Evolutionary conservation across 2,888 invertebrate species (phyloP).

Genomic region (Electrophaes corylata): DNA sequence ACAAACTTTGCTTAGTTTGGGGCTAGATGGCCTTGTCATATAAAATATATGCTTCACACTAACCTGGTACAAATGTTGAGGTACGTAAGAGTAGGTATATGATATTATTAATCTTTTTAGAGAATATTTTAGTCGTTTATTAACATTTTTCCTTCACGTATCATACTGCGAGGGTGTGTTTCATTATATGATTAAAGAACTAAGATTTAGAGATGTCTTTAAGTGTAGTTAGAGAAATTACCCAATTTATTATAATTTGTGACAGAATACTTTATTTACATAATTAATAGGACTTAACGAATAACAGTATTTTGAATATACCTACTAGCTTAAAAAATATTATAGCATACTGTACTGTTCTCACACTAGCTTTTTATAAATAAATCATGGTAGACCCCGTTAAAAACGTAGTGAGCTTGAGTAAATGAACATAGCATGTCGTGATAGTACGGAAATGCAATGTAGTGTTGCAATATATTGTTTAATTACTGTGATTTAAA

Average conservation of each 20-base stretch:
- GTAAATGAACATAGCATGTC: background rate
- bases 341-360: background rate
- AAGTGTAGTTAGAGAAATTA: too few species aligned
- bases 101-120: background rate
- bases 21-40: too few species aligned
- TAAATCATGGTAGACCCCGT: background rate
- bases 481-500: slow-evolving; percentile 21
- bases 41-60: too few species aligned
- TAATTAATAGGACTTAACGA: background rate
- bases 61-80: slow-evolving; percentile 5
- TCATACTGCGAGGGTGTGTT: background rate
- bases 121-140: background rate
- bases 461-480: slow-evolving; percentile 9
- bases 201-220: too few species aligned
- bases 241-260: too few species aligned
- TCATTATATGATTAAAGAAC: too few species aligned
- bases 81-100: background rate
- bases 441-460: background rate
- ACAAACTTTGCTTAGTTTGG: too few species aligned
- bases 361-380: background rate
- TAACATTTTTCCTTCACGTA: background rate
- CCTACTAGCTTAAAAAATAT: background rate
- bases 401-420: background rate
- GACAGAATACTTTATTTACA: background rate
- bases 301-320: background rate